Evolutionary conservation across 2,113 vertebrate species (phyloP), one percentile per base, ranked within the genome.

Genomic region (Oceanodroma tethys): DNA sequence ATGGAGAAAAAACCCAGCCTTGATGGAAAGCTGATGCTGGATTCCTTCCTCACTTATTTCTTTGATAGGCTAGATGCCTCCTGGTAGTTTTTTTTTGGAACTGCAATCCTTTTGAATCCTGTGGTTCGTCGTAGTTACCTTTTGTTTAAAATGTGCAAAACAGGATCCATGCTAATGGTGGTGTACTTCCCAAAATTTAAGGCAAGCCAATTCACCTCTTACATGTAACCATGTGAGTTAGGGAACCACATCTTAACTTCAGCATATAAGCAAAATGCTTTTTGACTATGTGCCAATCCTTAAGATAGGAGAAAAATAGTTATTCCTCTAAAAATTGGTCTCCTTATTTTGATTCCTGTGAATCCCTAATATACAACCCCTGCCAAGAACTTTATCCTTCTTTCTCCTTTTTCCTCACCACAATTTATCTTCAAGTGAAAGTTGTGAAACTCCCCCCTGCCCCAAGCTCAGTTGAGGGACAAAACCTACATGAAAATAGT

Each of bases 391-490:
- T 48, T 93, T 8, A 50, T 59, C 16, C 12, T 52, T 81, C 17
- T n/a, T 12, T 58, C 4, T 84, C 3, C 5, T 55, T 72, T 79
- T 11, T 83, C 36, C 16, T 60, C 6, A 42, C 18, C 14, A 6
- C 14, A 23, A n/a, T 10, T 79, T 34, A 17, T 56, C 21, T 82
- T 55, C 15, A 32, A 53, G 11, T 60, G 75, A 16, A 79, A 60
- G 34, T 6, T 63, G 48, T 72, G 23, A 30, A 89, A 82, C 20
- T 53, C 8, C 11, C 3, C 13, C 20, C 14, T 7, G 2, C 4
- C 2, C 1, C 9, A 5, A 11, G 10, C 10, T 43, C 47, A 38
- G 12, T 0, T 40, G 42, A 22, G 32, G 65, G 40, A 45, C 45
- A 91, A 82, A 91, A 47, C 7, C 15, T 22, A 19, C 11, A 8